Percentiles rank a stretch among this genome's conserved stretches.
These are phyloP conservation scores for Tillus elongatus DNA, from an alignment of 2,888 invertebrate species.

Conservation along the genomic window DNA sequence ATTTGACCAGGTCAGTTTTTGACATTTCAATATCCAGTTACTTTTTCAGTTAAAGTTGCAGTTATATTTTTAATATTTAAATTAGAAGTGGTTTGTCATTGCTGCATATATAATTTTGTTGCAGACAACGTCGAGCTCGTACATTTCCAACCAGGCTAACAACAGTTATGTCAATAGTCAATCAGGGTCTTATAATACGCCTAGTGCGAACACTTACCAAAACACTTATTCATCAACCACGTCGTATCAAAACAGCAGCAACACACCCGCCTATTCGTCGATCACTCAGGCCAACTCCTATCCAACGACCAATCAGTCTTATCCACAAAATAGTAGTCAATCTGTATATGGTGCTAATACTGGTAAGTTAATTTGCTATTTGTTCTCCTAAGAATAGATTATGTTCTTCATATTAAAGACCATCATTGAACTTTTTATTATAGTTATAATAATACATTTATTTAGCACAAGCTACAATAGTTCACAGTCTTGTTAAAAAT, in stretches of 20 bases:
- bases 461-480: no score
- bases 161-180: constrained; percentile 37
- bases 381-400: constrained; percentile 9
- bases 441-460: no score
- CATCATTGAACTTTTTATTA: no score
- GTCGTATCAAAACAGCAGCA: constrained; percentile 31
- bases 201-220: constrained; percentile 33
- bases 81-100: no score
- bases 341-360: constrained; percentile 40
- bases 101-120: no score
- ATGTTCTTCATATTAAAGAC: no score
- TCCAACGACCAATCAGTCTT: constrained; percentile 33
- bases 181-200: constrained; percentile 32
- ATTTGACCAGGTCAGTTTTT: no score
- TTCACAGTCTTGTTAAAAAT: no score
- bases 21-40: no score
- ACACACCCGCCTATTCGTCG: constrained; percentile 32
- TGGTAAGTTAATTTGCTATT: constrained; percentile 25
- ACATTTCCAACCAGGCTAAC: constrained; percentile 31
- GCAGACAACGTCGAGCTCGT: constrained; percentile 43
- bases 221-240: constrained; percentile 37
- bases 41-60: no score
- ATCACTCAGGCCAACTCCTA: constrained; percentile 37
- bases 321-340: constrained; percentile 38
- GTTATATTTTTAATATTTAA: no score